These are phyloP conservation scores for Pollachius pollachius DNA, from an alignment of 2,113 vertebrate genomes.

Conservation along the genomic window DNA sequence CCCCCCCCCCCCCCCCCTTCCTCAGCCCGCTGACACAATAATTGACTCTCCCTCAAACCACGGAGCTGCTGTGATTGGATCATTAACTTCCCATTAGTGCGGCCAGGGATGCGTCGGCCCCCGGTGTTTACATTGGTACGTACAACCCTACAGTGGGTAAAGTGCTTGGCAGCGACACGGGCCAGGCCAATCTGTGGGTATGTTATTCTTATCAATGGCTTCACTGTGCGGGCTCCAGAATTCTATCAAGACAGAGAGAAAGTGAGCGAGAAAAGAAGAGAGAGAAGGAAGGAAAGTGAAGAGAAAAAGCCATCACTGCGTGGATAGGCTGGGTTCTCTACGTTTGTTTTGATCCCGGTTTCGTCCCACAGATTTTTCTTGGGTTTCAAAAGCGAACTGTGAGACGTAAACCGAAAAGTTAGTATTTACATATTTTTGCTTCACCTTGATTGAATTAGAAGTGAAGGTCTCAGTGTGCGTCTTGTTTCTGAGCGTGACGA, in stretches of 20 bases:
- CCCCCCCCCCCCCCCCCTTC: constrained; percentile 35
- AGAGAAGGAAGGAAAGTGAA: not conserved
- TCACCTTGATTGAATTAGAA: not conserved
- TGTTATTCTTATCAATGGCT: constrained; percentile 22
- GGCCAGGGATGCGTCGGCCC: constrained; percentile 16
- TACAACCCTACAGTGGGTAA: constrained; percentile 10
- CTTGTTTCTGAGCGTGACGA: not conserved
- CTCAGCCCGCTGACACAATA: constrained; percentile 21
- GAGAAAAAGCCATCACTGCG: not conserved
- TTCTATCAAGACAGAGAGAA: not conserved
- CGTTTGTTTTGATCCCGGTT: not conserved
- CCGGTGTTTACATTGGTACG: constrained; percentile 23
- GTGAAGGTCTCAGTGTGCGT: not conserved
- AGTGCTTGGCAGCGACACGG: constrained; percentile 10
- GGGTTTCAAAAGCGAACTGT: not conserved
- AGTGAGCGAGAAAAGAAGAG: too few species aligned
- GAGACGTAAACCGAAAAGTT: not conserved
- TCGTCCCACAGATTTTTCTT: constrained; percentile 1
- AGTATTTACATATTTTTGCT: not conserved
- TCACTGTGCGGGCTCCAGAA: constrained; percentile 20
- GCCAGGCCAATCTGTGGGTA: constrained; percentile 21
- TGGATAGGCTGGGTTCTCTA: not conserved
- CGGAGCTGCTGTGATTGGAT: constrained; percentile 42
- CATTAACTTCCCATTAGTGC: constrained; percentile 32
- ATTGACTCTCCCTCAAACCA: not conserved